Conservation (phyloP, 2,888 invertebrate species). For the Coelogynopora nodosa region DNA sequence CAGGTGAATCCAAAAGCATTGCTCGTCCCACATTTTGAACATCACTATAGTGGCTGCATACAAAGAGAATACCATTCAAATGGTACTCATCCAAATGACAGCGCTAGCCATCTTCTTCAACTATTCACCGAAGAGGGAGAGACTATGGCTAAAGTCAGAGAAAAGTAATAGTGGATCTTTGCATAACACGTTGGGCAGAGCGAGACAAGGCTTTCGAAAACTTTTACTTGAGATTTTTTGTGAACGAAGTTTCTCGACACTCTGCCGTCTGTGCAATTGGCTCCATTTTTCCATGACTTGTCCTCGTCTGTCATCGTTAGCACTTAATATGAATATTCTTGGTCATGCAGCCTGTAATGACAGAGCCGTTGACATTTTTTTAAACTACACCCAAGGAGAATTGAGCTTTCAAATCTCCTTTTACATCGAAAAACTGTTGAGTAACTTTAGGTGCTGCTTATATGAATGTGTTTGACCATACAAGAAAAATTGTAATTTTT, state of each 20-base stretch:
- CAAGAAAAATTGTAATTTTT: neutral
- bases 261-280: neutral
- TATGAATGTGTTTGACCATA: neutral
- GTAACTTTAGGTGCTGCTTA: too few relatives aligned
- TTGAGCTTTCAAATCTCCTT: neutral
- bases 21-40: constrained; percentile 10
- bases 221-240: neutral
- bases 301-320: neutral
- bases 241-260: constrained; percentile 20
- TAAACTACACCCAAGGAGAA: neutral
- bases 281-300: neutral
- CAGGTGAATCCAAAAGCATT: neutral
- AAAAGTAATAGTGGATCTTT: neutral
- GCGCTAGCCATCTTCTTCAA: neutral
- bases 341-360: neutral
- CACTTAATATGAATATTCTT: neutral
- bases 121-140: neutral
- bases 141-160: neutral
- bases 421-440: neutral
- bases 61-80: neutral
- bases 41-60: neutral
- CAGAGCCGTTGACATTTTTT: neutral
- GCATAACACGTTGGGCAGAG: neutral
- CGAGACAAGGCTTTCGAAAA: neutral
- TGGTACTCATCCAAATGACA: neutral